Evolutionary conservation across 2,797 vertebrate species (phyloP).

Genomic region (Syndactyla subalaris): DNA sequence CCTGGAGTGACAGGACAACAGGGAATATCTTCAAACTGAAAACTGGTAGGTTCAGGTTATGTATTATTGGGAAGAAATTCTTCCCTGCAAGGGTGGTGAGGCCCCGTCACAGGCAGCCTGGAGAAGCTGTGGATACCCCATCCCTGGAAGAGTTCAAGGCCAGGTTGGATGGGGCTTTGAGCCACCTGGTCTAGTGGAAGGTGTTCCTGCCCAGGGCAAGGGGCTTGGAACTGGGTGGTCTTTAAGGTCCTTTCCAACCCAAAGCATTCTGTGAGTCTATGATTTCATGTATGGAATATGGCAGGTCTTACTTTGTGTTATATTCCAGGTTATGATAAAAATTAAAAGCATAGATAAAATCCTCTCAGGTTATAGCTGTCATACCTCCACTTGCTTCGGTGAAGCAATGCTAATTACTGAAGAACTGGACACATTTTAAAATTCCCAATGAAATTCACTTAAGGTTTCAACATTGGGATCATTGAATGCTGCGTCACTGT

Average conservation of each 20-base stretch:
- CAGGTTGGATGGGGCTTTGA: background rate
- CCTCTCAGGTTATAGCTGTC: background rate
- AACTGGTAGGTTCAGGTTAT: background rate
- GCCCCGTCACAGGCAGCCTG: background rate
- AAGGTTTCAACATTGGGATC: background rate
- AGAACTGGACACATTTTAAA: background rate
- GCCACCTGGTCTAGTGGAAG: background rate
- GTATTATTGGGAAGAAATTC: background rate
- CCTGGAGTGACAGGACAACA: background rate
- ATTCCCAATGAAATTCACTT: background rate
- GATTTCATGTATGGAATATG: background rate
- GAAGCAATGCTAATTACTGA: background rate
- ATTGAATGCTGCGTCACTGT: slow-evolving; percentile 15
- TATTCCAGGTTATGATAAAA: background rate
- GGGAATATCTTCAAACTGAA: background rate
- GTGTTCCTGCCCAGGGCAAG: background rate
- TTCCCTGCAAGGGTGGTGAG: background rate
- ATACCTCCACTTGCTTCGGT: background rate
- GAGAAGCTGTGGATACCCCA: background rate
- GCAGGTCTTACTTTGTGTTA: background rate
- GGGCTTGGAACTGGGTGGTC: background rate
- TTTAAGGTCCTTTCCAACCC: background rate
- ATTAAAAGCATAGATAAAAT: background rate
- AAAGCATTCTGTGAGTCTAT: background rate
- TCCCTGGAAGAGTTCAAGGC: background rate